A percentile compares a stretch with the other conserved stretches of the same genome.
These are phyloP conservation scores for Phymastichus coffea DNA, from an alignment of 1,140 invertebrate species.

Conservation along the genomic window DNA sequence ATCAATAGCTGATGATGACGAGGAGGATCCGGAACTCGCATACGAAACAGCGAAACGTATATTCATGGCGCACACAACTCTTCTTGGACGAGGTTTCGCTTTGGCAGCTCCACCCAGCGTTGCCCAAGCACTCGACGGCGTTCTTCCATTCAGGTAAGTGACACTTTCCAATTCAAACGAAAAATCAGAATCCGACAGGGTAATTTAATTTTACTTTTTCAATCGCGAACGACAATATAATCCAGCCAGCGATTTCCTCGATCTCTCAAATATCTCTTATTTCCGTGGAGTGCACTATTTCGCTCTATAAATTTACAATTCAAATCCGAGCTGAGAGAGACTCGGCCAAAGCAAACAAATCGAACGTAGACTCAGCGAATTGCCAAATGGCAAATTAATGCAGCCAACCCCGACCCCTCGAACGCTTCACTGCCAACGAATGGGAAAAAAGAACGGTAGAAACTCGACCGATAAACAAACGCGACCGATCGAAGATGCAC, in stretches of 20 bases:
- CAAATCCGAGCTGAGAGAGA: too few relatives aligned
- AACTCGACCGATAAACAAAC: constrained; percentile 2
- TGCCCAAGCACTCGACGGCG: constrained; percentile 86
- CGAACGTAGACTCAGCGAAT: too few relatives aligned
- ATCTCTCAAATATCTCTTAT: too few relatives aligned
- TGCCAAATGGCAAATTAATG: constrained; percentile 1
- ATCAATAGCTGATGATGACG: constrained; percentile 69
- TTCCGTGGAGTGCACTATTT: too few relatives aligned
- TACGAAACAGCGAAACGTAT: constrained; percentile 73
- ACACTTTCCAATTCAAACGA: neutral
- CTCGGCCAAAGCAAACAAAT: too few relatives aligned
- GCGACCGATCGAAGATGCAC: constrained; percentile 7
- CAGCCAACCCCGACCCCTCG: too few relatives aligned
- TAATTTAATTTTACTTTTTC: neutral
- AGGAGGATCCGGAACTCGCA: constrained; percentile 70
- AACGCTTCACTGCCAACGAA: too few relatives aligned
- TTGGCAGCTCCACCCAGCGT: constrained; percentile 82
- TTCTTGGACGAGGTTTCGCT: constrained; percentile 90
- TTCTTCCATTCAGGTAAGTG: constrained; percentile 81
- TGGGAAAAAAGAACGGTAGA: neutral
- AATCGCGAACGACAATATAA: neutral
- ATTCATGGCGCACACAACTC: constrained; percentile 69
- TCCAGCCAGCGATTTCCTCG: too few relatives aligned
- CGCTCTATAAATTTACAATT: too few relatives aligned
- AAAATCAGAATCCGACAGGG: neutral